A percentile compares a stretch with the other conserved stretches of the same genome.
These are phyloP conservation scores for Fregata magnificens DNA, from an alignment of 2,113 vertebrate genomes.

Conservation along the genomic window DNA sequence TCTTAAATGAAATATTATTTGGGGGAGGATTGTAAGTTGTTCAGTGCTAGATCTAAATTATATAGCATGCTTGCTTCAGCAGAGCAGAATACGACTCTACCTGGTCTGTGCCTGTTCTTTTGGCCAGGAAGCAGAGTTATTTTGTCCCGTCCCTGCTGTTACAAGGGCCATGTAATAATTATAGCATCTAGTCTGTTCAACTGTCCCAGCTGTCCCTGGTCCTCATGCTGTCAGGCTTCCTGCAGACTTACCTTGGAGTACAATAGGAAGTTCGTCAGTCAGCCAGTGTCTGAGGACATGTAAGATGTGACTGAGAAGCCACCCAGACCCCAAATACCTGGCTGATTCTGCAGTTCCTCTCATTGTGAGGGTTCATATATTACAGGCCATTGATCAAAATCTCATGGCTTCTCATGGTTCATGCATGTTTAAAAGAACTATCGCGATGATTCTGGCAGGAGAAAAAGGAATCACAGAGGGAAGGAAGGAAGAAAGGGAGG, in stretches of 20 bases:
- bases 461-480: background rate
- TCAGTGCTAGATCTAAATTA: background rate
- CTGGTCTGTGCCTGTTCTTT: background rate
- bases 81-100: background rate
- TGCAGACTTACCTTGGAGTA: background rate
- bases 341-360: background rate
- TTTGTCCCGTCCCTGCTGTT: background rate
- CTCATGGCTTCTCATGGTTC: background rate
- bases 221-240: background rate
- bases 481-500: background rate
- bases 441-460: background rate
- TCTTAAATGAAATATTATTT: background rate
- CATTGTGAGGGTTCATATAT: background rate
- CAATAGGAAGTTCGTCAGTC: background rate
- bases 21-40: background rate
- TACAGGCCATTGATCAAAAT: background rate
- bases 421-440: fast-evolving
- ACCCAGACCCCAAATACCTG: background rate
- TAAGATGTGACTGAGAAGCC: background rate
- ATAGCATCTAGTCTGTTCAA: background rate
- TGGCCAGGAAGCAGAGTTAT: background rate
- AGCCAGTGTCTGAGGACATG: background rate
- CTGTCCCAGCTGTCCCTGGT: background rate
- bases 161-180: background rate
- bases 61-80: background rate